Conservation (phyloP, 2,113 vertebrate species). For the Rhadina sibilatrix region DNA sequence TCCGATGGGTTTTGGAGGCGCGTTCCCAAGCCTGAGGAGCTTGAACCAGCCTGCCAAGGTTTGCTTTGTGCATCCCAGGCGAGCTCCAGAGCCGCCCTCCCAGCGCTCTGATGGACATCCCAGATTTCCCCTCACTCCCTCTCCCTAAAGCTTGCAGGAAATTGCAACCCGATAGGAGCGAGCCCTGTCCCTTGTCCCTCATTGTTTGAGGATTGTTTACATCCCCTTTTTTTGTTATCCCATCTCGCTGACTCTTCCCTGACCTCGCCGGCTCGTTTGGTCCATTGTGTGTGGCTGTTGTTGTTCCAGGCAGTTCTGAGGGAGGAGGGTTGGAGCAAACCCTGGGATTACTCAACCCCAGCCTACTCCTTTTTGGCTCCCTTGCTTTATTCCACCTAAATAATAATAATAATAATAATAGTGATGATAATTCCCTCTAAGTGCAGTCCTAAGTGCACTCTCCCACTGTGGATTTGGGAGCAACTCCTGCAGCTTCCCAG, state of each 20-base stretch:
- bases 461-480: not conserved
- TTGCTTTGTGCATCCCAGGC: not conserved
- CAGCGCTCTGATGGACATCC: conserved; percentile 15
- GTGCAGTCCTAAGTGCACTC: not conserved
- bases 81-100: not conserved
- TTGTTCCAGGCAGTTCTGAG: not conserved
- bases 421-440: not conserved
- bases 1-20: rapidly evolving
- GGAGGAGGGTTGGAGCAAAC: not conserved
- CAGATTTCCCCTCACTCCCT: conserved; percentile 28
- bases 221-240: conserved; percentile 32
- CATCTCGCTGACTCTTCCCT: conserved; percentile 44
- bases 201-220: conserved; percentile 52
- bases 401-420: not conserved
- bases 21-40: not conserved
- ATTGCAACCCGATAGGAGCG: not conserved
- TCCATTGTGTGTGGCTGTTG: conserved; percentile 8
- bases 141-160: conserved; percentile 35
- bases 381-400: not conserved
- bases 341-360: not conserved
- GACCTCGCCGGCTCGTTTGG: not conserved
- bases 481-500: not conserved
- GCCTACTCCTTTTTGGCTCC: not conserved
- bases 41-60: not conserved
- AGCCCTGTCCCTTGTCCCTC: not conserved